phyloP scores from a whole-genome alignment of 1,140 invertebrate species.

The Drosophila kepulauana region DNA sequence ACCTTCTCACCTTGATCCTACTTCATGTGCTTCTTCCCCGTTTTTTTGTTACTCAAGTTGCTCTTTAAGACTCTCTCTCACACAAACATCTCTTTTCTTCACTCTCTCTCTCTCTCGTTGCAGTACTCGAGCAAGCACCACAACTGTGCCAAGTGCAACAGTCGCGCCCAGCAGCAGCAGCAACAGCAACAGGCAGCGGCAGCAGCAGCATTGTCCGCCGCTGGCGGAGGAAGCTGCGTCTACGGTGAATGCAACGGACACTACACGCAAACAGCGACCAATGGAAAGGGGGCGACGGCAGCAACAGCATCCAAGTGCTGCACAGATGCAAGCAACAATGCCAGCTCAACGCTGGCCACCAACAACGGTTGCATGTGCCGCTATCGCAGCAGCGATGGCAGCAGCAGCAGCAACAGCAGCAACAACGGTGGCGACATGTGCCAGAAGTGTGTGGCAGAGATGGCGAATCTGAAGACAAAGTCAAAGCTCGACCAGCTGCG shows the following conservation, averaged over 20 bases:
- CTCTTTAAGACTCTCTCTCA: not conserved
- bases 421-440: conserved; percentile 56
- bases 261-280: conserved; percentile 18
- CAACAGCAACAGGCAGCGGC: conserved; percentile 30
- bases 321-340: conserved; percentile 39
- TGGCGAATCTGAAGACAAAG: conserved; percentile 92
- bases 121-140: conserved; percentile 70
- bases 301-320: conserved; percentile 27
- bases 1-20: not conserved
- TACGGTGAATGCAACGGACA: conserved; percentile 79
- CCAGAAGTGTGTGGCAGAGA: conserved; percentile 86
- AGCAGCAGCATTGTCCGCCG: conserved; percentile 20
- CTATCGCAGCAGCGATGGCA: conserved; percentile 53
- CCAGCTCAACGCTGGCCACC: not conserved
- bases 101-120: not conserved
- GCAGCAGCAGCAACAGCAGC: conserved; percentile 25
- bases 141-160: conserved; percentile 74
- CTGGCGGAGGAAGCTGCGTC: conserved; percentile 44
- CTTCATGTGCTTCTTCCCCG: not conserved
- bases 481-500: conserved; percentile 94
- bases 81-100: too few species aligned
- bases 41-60: not conserved
- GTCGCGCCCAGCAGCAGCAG: conserved; percentile 59
- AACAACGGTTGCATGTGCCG: conserved; percentile 72
- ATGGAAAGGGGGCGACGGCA: not conserved